Conservation (phyloP, 2,797 vertebrate species). For the Rhinoraja longicauda region DNA sequence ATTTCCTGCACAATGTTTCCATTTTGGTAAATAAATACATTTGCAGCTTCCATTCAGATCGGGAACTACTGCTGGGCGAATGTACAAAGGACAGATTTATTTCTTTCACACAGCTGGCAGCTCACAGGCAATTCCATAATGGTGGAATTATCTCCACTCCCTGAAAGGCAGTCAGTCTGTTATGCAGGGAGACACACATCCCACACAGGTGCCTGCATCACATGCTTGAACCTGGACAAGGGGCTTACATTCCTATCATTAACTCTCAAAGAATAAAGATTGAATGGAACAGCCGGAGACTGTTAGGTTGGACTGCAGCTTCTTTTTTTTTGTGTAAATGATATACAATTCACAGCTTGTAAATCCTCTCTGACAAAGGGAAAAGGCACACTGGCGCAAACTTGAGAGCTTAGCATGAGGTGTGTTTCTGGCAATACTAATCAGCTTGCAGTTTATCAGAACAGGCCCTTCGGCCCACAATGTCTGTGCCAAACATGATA, state of each 20-base stretch:
- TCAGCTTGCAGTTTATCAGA: not conserved
- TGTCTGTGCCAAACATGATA: too few species aligned
- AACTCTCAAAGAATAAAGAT: not conserved
- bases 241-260: not conserved
- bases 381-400: not conserved
- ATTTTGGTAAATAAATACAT: not conserved
- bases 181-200: not conserved
- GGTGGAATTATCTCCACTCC: not conserved
- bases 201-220: not conserved
- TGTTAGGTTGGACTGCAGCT: not conserved
- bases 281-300: not conserved
- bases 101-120: not conserved
- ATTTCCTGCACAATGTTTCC: not conserved
- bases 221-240: not conserved
- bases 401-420: not conserved
- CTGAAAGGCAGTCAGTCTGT: not conserved
- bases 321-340: not conserved
- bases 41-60: not conserved
- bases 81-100: conserved; percentile 18
- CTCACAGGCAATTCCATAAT: not conserved
- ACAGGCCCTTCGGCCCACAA: too few species aligned
- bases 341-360: not conserved
- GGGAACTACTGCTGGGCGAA: not conserved
- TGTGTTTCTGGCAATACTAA: not conserved
- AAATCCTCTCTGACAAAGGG: not conserved